phyloP scores from a whole-genome alignment of 1,140 invertebrate genomes.

The Aphelenchoides avenae region DNA sequence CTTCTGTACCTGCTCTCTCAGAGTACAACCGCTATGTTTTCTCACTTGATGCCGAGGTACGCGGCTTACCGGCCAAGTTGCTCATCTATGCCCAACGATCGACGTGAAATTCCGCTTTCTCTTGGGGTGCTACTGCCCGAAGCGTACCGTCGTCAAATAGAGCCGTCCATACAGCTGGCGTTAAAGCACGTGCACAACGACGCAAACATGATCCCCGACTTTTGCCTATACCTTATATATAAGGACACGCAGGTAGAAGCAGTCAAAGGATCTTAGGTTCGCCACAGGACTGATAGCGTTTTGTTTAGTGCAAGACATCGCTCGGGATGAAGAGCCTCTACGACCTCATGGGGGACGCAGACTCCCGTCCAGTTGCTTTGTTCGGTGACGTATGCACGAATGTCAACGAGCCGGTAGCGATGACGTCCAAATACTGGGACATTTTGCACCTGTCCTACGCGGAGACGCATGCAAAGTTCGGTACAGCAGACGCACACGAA shows the following conservation, averaged over 20 bases:
- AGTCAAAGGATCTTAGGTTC: conserved; percentile 2
- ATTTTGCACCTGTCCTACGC: conserved; percentile 92
- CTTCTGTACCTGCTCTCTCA: too few relatives aligned
- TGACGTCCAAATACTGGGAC: conserved; percentile 92
- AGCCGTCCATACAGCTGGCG: conserved; percentile 47
- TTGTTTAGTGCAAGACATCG: conserved; percentile 85
- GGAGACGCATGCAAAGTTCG: conserved; percentile 96
- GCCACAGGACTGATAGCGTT: conserved; percentile 10
- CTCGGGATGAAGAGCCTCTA: conserved; percentile 97
- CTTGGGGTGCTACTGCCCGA: conserved; percentile 46
- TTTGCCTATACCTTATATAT: conserved; percentile 46
- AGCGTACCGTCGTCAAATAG: conserved; percentile 36
- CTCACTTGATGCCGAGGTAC: too few relatives aligned
- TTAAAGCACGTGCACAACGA: conserved; percentile 42
- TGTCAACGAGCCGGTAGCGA: conserved; percentile 93
- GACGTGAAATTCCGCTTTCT: too few relatives aligned
- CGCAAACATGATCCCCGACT: conserved; percentile 43
- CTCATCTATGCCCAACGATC: too few relatives aligned
- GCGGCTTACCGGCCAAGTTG: too few relatives aligned
- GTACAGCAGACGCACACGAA: conserved; percentile 84
- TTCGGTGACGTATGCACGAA: conserved; percentile 91
- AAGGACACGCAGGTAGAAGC: conserved; percentile 53
- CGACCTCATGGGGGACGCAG: conserved; percentile 85
- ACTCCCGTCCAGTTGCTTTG: conserved; percentile 81
- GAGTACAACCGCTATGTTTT: too few relatives aligned